Conservation (phyloP, 2,797 vertebrate genomes). For the Falco naumanni region DNA sequence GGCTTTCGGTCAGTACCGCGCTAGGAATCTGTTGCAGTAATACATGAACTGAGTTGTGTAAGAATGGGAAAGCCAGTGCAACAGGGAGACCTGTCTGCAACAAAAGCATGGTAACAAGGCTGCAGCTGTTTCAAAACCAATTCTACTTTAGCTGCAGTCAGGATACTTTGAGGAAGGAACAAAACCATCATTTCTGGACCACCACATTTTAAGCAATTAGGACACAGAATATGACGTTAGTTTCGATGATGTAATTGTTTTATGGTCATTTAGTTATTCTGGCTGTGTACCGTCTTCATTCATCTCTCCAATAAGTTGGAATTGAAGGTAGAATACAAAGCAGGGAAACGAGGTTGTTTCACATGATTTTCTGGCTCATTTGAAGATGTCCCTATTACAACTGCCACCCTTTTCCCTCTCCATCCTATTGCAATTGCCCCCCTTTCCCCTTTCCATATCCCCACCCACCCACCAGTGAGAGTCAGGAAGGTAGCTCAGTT, state of each 20-base stretch:
- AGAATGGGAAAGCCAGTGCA: background rate
- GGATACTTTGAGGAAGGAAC: background rate
- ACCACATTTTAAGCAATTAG: background rate
- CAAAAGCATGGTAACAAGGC: background rate
- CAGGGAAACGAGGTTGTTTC: background rate
- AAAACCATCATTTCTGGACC: background rate
- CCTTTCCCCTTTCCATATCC: background rate
- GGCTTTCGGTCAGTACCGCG: rapidly evolving
- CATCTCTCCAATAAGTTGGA: background rate
- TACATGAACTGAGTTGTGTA: background rate
- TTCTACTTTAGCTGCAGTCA: rapidly evolving
- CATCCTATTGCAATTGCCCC: no score
- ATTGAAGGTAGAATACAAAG: conserved; percentile 13
- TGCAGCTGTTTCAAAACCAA: background rate
- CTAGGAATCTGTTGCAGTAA: background rate
- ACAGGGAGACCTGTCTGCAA: background rate
- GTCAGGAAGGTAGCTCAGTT: background rate
- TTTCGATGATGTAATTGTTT: background rate
- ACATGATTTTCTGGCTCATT: background rate
- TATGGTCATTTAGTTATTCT: background rate
- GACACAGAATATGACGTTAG: background rate
- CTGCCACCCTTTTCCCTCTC: background rate
- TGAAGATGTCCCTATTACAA: background rate
- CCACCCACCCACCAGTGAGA: background rate
- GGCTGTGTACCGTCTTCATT: background rate